Percentiles rank a stretch among this genome's conserved stretches.
These are phyloP conservation scores for Anaspis maculata DNA, from an alignment of 2,888 invertebrate species.

Conservation along the genomic window DNA sequence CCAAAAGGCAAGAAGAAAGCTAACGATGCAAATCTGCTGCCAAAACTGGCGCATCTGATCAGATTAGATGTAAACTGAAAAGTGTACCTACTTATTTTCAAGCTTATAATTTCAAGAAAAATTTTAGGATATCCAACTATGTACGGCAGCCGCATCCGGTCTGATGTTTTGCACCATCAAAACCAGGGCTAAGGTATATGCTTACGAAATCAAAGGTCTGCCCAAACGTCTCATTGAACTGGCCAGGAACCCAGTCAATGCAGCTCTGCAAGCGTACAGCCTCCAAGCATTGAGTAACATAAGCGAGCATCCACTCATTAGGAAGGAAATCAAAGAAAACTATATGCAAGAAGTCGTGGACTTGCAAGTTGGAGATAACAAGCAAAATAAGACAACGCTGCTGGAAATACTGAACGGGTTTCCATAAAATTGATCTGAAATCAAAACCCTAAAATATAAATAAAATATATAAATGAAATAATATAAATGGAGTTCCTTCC, in stretches of 20 bases:
- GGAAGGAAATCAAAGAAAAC: conserved; percentile 4
- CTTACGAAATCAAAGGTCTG: conserved; percentile 25
- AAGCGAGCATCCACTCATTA: conserved; percentile 6
- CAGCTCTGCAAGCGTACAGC: conserved; percentile 7
- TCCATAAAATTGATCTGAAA: too few relatives aligned
- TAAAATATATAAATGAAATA: too few relatives aligned
- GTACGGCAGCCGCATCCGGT: conserved; percentile 31
- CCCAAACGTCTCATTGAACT: conserved; percentile 27
- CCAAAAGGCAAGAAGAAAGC: conserved; percentile 35
- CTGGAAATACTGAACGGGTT: too few relatives aligned
- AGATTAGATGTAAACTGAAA: neutral
- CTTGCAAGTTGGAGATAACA: too few relatives aligned
- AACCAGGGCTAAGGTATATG: conserved; percentile 30
- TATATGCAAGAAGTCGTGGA: conserved; percentile 1
- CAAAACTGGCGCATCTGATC: conserved; percentile 20
- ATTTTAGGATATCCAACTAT: conserved; percentile 26
- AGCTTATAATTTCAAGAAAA: neutral
- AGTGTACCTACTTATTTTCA: neutral
- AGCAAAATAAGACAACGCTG: too few relatives aligned
- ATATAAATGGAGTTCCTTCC: too few relatives aligned
- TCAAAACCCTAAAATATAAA: too few relatives aligned
- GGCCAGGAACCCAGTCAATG: conserved; percentile 14
- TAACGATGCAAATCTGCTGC: conserved; percentile 31
- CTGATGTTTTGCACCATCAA: conserved; percentile 36
- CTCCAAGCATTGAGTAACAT: conserved; percentile 12